Evolutionary conservation across 1,140 invertebrate genomes (phyloP).

Genomic region (Atta texana): DNA sequence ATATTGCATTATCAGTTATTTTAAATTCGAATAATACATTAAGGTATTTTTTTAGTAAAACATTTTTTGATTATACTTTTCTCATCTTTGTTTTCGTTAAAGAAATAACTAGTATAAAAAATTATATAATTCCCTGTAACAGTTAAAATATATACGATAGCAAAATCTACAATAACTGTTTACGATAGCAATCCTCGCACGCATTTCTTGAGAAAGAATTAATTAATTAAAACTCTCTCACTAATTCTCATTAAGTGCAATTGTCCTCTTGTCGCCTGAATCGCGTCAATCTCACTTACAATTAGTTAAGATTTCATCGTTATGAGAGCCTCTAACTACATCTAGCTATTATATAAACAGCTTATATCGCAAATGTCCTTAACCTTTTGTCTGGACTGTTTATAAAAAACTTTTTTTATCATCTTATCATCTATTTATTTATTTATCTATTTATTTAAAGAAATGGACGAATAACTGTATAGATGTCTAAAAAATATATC

Average conservation of each 20-base stretch:
- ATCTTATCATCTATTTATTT: not conserved
- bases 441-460: not conserved
- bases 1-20: not conserved
- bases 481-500: not conserved
- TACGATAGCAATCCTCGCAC: not conserved
- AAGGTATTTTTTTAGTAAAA: slow-evolving; percentile 16
- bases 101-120: not conserved
- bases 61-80: not conserved
- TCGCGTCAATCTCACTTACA: slow-evolving; percentile 74
- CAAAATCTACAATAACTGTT: slow-evolving; percentile 14
- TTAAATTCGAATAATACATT: slow-evolving; percentile 27
- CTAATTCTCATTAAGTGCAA: slow-evolving; percentile 42
- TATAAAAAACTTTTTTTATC: not conserved
- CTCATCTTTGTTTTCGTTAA: not conserved
- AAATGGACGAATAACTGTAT: not conserved
- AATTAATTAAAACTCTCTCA: slow-evolving; percentile 54
- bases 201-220: slow-evolving; percentile 62
- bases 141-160: not conserved
- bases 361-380: slow-evolving; percentile 30
- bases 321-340: slow-evolving; percentile 8
- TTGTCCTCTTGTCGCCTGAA: slow-evolving; percentile 44
- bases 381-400: not conserved
- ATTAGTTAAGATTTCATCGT: slow-evolving; percentile 61
- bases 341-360: slow-evolving; percentile 42
- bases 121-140: not conserved